Evolutionary conservation across 1,140 invertebrate species (phyloP), one percentile per base, ranked within the genome.

Genomic region (Bemisia tabaci): DNA sequence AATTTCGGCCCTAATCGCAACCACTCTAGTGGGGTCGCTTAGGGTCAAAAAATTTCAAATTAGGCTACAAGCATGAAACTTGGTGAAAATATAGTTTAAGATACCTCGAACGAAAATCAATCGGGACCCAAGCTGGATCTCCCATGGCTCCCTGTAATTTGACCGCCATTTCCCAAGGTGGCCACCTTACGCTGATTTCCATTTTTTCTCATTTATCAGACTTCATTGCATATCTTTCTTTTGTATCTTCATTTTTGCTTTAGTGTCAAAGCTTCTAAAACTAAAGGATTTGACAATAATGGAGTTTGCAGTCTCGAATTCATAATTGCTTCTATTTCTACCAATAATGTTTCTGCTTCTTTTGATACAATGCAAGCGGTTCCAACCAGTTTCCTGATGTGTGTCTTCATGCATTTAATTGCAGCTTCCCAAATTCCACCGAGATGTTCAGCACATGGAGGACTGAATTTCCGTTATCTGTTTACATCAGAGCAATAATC

Each of bases 371-470:
- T 63, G 24, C 59, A 12, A 12, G 33, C 25, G 22, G 72, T 39
- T 12, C 69, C 69, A 2, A 72, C 33, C 2, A 71, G 61, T 0
- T 63, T 39, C 12, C 33, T 39, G 11, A 75, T 26, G 59, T 74
- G 70, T 24, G 68, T 63, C 64, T 75, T 73, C 2, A 72, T 65
- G 1, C 70, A 69, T 59, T 75, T 72, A 0, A 78, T 73, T 1
- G 62, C 70, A 25, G 73, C 69, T 70, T 72, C 71, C 72, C 72
- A 78, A 33, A 70, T 58, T 22, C 75, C 74, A 23, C 74, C 73
- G 48, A 73, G 69, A 61, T 75, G 70, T 1, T 71, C 69, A 17
- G 68, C 66, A 60, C 22, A 1, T 5, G 75, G 73, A 22, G 71
- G 72, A 59, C 62, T 74, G 64, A 76, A 75, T 26, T 70, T 59